phyloP scores from a whole-genome alignment of 2,113 vertebrate species.

The Glaucomys volans region DNA sequence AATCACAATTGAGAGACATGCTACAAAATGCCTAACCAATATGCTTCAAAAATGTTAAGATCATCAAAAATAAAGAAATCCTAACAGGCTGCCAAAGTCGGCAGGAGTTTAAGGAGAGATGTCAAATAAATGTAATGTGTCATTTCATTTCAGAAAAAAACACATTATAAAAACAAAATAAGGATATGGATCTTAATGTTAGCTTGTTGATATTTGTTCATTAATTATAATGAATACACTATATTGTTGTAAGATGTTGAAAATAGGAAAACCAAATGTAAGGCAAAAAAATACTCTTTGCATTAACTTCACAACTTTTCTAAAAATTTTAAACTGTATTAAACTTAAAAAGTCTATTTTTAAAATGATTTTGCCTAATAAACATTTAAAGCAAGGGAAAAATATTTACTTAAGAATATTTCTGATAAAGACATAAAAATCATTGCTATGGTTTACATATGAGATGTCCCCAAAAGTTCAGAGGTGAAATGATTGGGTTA shows the following conservation, averaged over 20 bases:
- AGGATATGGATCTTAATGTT: too few relatives aligned
- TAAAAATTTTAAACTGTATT: neutral
- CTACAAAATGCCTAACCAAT: neutral
- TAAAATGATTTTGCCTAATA: neutral
- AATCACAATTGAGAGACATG: neutral
- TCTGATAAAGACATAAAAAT: neutral
- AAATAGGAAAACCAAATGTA: neutral
- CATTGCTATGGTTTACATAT: too few relatives aligned
- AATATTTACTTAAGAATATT: neutral
- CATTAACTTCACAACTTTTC: neutral
- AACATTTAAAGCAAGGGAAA: neutral
- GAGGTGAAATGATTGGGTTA: too few relatives aligned
- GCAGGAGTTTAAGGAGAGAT: neutral
- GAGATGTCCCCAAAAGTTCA: too few relatives aligned
- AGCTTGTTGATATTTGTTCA: too few relatives aligned
- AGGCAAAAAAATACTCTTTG: neutral
- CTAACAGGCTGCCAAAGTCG: neutral
- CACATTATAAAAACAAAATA: too few relatives aligned
- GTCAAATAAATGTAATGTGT: neutral
- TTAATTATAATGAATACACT: too few relatives aligned
- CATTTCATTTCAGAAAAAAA: too few relatives aligned
- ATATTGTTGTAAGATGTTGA: too few relatives aligned
- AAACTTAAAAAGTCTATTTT: too few relatives aligned
- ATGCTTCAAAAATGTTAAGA: neutral
- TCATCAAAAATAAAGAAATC: neutral